Evolutionary conservation across 2,888 invertebrate species (phyloP), one percentile per base, ranked within the genome.

Genomic region (Amphipyra tragopoginis): DNA sequence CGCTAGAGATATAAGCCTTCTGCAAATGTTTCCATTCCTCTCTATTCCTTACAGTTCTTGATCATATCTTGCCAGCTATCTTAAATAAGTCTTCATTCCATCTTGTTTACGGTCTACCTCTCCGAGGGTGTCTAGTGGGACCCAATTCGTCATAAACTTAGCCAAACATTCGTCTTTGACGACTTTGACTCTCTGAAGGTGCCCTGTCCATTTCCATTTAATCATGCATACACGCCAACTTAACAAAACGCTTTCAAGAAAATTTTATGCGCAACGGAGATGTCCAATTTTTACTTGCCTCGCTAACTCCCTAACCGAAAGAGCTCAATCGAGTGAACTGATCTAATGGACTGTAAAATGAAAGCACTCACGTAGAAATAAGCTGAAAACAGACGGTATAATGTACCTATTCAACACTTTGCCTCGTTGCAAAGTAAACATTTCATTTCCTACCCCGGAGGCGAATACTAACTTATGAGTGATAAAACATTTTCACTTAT

Each of bases 311-410:
- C 15, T 48, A 60, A 66, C 52, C 62, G 60, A 40, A 50, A 40
- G 52, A 57, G 40, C 13, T 49, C 48, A 70, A 60, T 65, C 51
- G 47, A 60, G 60, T 53, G 74, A 59, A 74, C 52, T 26, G 49
- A 71, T 63, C 79, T 83, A 89, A 88, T 87, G 82, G 80, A 44
- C 67, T 78, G 84, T 81, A 78, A 86, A 88, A 89, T 88, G 79
- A 85, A 88, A 84, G 66, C 83, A 77, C 77, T 83, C 86, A 82
- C 79, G 79, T 79, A 80, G 68, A 68, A 65, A 54, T 80, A 87
- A 86, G 84, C 78, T 82, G 76, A 72, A 72, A 69, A 68, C 79
- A 82, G 71, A 71, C 68, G 69, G 74, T 76, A 82, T 48, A 21
- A 11, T 2, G 11, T 15, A 50, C 29, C 36, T 65, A 56, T 65